Evolutionary conservation across 2,888 invertebrate species (phyloP).

Genomic region (Limnephilus marmoratus): DNA sequence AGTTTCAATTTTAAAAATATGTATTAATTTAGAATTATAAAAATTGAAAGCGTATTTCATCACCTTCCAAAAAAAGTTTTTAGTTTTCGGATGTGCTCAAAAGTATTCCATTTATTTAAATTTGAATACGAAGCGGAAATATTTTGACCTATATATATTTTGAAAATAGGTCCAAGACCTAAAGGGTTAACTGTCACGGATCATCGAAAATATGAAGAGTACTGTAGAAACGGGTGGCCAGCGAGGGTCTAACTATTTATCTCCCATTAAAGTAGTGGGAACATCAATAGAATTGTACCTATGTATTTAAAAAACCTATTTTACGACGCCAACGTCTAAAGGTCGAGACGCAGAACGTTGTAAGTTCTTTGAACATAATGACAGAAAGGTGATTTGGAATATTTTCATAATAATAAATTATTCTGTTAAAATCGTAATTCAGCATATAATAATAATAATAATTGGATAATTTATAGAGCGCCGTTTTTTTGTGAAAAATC

Average conservation of each 20-base stretch:
- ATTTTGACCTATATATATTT: too few species aligned
- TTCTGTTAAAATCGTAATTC: not conserved
- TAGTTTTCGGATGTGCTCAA: too few species aligned
- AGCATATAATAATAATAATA: too few species aligned
- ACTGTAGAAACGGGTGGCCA: conserved; percentile 39
- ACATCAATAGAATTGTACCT: not conserved
- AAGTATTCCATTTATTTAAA: too few species aligned
- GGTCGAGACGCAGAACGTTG: not conserved
- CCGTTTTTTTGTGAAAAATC: too few species aligned
- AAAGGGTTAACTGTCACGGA: not conserved
- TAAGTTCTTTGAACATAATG: not conserved
- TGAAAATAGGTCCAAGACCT: too few species aligned
- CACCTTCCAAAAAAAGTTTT: too few species aligned
- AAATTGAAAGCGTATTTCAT: too few species aligned
- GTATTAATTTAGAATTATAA: too few species aligned
- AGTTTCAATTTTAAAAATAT: too few species aligned
- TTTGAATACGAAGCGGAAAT: too few species aligned
- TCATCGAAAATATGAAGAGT: not conserved
- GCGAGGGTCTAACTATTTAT: conserved; percentile 39
- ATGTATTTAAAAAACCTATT: not conserved
- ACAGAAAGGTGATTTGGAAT: not conserved
- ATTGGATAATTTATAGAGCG: too few species aligned
- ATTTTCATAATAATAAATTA: not conserved
- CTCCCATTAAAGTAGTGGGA: not conserved
- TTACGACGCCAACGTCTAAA: not conserved